Percentiles rank a stretch among this genome's conserved stretches.
Evolutionary conservation across 2,113 vertebrate species (phyloP).

Genomic region (Pollimyrus isidori): DNA sequence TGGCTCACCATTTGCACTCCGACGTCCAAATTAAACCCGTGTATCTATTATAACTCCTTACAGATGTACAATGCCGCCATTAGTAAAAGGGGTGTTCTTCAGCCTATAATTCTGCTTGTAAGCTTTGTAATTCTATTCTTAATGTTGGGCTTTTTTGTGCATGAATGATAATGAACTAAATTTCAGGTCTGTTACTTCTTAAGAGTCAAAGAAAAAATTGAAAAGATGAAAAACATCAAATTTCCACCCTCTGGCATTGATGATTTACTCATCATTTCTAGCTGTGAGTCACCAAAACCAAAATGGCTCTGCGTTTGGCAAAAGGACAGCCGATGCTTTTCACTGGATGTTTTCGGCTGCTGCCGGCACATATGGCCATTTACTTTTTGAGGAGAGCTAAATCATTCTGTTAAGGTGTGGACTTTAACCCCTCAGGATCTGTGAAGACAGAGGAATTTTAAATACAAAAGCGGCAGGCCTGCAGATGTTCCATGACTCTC

Average conservation of each 20-base stretch:
- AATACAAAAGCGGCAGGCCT: constrained; percentile 39
- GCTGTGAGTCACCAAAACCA: constrained; percentile 11
- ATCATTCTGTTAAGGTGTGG: background rate
- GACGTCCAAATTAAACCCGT: constrained; percentile 5
- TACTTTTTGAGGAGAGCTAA: background rate
- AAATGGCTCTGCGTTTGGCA: constrained; percentile 4
- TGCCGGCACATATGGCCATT: background rate
- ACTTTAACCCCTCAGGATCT: constrained; percentile 10
- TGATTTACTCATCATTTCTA: constrained; percentile 6
- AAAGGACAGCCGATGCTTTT: background rate
- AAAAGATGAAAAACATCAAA: background rate
- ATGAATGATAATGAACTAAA: background rate
- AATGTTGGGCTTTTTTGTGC: background rate
- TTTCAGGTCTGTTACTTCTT: background rate
- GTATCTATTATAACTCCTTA: background rate
- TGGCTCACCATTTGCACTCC: too few species aligned
- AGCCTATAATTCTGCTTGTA: background rate
- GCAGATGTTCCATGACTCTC: constrained; percentile 30
- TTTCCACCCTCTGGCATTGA: constrained; percentile 12
- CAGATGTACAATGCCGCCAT: background rate
- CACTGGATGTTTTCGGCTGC: background rate
- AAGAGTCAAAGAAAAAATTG: background rate
- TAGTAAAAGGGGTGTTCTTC: background rate
- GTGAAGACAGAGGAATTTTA: constrained; percentile 16
- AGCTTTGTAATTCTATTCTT: background rate